Percentiles rank a stretch among this genome's conserved stretches.
These are phyloP conservation scores for Lumbricus terrestris DNA, from an alignment of 2,888 invertebrate genomes.

Conservation along the genomic window DNA sequence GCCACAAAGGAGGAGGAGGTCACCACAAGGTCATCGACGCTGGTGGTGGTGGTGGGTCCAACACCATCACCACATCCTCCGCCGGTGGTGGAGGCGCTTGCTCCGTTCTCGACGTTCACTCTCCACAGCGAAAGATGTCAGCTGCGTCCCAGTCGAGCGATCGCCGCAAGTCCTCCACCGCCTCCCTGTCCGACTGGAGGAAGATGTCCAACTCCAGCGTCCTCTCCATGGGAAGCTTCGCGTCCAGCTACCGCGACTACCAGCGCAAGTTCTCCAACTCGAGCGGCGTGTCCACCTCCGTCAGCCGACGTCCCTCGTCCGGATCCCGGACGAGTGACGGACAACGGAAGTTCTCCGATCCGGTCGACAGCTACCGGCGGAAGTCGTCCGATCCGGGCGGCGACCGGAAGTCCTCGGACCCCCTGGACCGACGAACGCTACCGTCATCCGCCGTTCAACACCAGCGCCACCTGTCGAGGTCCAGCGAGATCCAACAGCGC, in stretches of 20 bases:
- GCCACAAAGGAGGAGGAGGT: no score
- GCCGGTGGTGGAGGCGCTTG: not conserved
- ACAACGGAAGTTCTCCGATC: conserved; percentile 14
- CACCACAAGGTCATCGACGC: not conserved
- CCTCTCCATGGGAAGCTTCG: conserved; percentile 22
- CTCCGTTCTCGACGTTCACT: not conserved
- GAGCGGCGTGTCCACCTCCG: conserved; percentile 5
- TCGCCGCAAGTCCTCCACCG: not conserved
- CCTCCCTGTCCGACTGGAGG: not conserved
- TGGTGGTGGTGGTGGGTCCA: not conserved
- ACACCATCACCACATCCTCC: not conserved
- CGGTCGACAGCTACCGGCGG: not conserved
- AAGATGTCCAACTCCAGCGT: conserved; percentile 19
- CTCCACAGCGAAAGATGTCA: not conserved
- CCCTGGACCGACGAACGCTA: not conserved
- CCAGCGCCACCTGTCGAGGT: not conserved
- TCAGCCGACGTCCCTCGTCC: not conserved
- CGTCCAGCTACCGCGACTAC: conserved; percentile 22
- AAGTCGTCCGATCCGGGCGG: not conserved
- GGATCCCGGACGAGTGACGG: not conserved
- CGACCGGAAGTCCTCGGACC: conserved; percentile 19
- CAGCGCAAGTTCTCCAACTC: conserved; percentile 22
- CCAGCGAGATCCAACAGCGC: conserved; percentile 16
- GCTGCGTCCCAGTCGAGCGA: not conserved
- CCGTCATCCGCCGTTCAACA: not conserved